Evolutionary conservation across 1,140 invertebrate genomes (phyloP).

Genomic region (Brachionus plicatilis): DNA sequence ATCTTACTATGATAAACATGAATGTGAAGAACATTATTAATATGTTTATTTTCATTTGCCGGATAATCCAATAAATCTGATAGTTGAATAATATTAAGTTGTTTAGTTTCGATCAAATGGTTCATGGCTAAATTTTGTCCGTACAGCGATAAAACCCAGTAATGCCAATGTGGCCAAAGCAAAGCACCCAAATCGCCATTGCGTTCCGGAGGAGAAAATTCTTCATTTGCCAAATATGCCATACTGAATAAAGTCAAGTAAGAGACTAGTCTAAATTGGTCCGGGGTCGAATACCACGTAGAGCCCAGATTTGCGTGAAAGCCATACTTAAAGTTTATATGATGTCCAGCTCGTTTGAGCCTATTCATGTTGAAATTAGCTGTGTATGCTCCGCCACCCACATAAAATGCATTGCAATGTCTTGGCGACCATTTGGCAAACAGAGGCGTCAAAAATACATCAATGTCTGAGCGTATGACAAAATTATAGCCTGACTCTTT

Average conservation of each 20-base stretch:
- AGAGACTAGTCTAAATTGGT: slow-evolving; percentile 34
- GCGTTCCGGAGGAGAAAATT: slow-evolving; percentile 32
- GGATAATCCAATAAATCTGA: slow-evolving; percentile 3
- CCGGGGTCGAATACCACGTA: slow-evolving; percentile 23
- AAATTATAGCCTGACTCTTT: slow-evolving; percentile 18
- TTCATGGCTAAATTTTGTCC: slow-evolving; percentile 6
- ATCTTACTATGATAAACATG: slow-evolving; percentile 31
- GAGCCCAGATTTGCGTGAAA: not conserved
- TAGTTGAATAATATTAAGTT: slow-evolving; percentile 10
- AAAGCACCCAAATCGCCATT: not conserved
- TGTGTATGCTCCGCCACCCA: slow-evolving; percentile 14
- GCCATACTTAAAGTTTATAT: not conserved
- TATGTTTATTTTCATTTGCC: not conserved
- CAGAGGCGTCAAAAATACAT: slow-evolving; percentile 23
- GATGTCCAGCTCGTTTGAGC: not conserved
- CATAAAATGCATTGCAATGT: slow-evolving; percentile 30
- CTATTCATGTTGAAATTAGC: not conserved
- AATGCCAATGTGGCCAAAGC: slow-evolving; percentile 24
- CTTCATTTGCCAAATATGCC: slow-evolving; percentile 1
- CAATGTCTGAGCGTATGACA: slow-evolving; percentile 20
- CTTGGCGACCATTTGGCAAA: slow-evolving; percentile 19
- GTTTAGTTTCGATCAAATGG: slow-evolving; percentile 1
- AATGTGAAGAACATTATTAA: slow-evolving; percentile 8
- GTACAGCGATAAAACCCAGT: slow-evolving; percentile 15
- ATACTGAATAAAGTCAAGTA: slow-evolving; percentile 28